Base-by-base conservation (phyloP, 2,888 invertebrate species). In the Xestia rhomboidea region DNA sequence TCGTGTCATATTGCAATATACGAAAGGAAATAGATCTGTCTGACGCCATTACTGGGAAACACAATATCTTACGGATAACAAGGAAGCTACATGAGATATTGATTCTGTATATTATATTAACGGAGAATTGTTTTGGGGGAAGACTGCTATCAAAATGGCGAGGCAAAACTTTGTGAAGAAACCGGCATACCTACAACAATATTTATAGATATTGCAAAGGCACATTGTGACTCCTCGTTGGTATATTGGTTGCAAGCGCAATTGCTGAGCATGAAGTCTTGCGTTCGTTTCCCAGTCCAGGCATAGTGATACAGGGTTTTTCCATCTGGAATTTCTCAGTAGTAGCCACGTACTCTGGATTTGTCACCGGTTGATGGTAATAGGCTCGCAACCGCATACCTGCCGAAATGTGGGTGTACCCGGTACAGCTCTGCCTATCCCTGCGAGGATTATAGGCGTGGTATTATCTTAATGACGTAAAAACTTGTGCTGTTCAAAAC, bases 11-110 rank as follows among this genome's bases (percentile, higher is more conserved):
- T 81, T 81, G 76, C 77, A 68, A 68, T 77, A 60, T 76, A 70
- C 69, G n/a, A 63, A 70, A 85, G 82, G 79, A 79, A 88, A 85
- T 85, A 79, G 69, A 63, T 71, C 71, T 79, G 38, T 63, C 72
- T 63, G 57, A 67, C 69, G 84, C 88, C 87, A 88, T 89, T 90
- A 89, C 80, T 66, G 75, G 11, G 85, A 73, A 89, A 90, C 77
- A 86, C 86, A 85, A 90, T 90, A 89, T 83, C 80, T 81, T 77
- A 69, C 44, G n/a, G 11, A 24, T 63, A 68, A 77, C 66, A 72
- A 67, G 70, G 13, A 68, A 66, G 71, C 27, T 46, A 81, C 57
- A 62, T 10, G 60, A 66, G 21, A 78, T 30, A 85, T 83, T 75
- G 74, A 83, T 77, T 76, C 76, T 73, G 62, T 66, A 62, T 46